Conservation (phyloP, 2,797 vertebrate genomes). For the Chromobotia macracanthus region DNA sequence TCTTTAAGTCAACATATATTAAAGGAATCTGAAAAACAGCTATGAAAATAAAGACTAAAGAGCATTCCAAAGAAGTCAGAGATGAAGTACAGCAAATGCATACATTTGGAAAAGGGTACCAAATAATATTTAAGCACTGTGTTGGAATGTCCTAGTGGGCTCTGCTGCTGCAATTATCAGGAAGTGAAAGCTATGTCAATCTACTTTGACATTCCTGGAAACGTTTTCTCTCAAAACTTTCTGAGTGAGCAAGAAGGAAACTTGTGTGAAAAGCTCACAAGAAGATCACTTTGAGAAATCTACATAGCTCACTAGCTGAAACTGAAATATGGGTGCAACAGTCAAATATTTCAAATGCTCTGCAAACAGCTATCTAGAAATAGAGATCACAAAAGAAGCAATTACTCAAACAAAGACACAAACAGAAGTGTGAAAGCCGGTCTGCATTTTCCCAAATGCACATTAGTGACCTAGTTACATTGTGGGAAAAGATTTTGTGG, state of each 20-base stretch:
- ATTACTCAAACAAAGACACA: neutral
- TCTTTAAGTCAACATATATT: conserved; percentile 17
- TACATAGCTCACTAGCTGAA: neutral
- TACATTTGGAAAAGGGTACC: neutral
- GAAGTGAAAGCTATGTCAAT: neutral
- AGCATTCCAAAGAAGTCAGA: conserved; percentile 8
- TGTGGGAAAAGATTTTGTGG: conserved; percentile 3
- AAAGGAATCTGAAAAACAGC: conserved; percentile 4
- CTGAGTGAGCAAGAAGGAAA: neutral
- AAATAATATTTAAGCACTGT: neutral
- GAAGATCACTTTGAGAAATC: neutral
- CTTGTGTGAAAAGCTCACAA: neutral
- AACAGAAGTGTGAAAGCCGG: neutral
- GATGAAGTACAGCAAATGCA: conserved; percentile 8
- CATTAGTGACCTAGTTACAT: neutral
- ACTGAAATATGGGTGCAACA: neutral
- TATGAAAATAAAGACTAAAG: neutral
- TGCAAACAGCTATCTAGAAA: neutral
- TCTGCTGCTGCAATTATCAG: conserved; percentile 4
- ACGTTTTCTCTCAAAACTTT: neutral
- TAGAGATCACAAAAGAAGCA: neutral
- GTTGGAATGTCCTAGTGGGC: neutral
- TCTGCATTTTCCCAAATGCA: neutral
- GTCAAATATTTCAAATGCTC: neutral
- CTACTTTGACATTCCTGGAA: neutral